Evolutionary conservation across 2,113 vertebrate species (phyloP), one percentile per base, ranked within the genome.

Genomic region (Chionomys nivalis): DNA sequence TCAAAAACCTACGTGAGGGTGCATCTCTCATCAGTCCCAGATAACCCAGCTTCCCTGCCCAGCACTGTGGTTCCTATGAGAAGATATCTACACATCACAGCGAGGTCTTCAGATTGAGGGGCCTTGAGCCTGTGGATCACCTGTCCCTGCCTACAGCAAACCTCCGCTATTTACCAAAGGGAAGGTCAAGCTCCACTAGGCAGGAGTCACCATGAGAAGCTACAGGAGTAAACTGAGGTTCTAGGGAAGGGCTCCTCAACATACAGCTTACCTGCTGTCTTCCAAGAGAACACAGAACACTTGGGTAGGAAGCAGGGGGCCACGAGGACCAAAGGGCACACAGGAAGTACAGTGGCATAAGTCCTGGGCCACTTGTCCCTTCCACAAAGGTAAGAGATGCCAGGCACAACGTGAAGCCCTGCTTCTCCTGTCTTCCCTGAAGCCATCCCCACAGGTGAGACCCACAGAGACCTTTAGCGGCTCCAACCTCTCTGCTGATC

Each of bases 401-500:
- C 19, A 19, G n/a, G 28, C 13, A 0, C 0, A 19, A 26, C 24
- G 2, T 2, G 0, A 49, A 91, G 5, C 47, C 17, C 24, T 49
- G 55, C 4, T 7, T n/a, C 31, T 61, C 47, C 17, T 21, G 26
- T 33, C 52, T 94, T 49, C 83, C 89, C 12, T 12, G n/a, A 78
- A 99, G 98, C 98, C 52, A 95, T 92, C 42, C 97, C 98, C n/a
- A 96, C 98, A 28, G 97, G 98, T 0, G 97, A 98, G 21, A 72
- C 97, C 68, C 99, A 98, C 52, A 99, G 99, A 93, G 42, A 14
- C 9, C 63, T 47, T 66, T 47, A 28, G 39, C 17, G 28, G 42
- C 61, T 47, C 82, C 39, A 44, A 2, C 28, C 17, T 98, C 99
- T 79, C 98, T 99, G 63, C 97, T 99, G 94, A 98, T 96, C 21